phyloP scores from a whole-genome alignment of 2,113 vertebrate genomes.

The Spermophilus dauricus region DNA sequence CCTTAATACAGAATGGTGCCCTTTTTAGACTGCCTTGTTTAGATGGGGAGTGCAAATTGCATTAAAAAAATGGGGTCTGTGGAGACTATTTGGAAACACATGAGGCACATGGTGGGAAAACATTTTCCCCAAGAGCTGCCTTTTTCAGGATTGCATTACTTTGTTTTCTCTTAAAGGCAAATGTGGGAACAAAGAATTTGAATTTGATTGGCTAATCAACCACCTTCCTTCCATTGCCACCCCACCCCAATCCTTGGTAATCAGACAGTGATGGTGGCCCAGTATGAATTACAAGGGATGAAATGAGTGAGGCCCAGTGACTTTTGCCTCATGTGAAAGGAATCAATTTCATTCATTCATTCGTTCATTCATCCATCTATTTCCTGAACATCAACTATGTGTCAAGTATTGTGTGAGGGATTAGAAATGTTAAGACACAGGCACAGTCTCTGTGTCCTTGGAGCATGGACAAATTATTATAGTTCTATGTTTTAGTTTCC shows the following conservation, averaged over 20 bases:
- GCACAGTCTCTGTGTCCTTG: background rate
- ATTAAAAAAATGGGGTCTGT: slow-evolving; percentile 62
- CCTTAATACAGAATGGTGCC: slow-evolving; percentile 69
- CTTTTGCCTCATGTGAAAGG: background rate
- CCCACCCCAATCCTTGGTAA: slow-evolving; percentile 9
- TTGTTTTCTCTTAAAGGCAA: slow-evolving; percentile 67
- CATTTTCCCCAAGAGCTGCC: slow-evolving; percentile 55
- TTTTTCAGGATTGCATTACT: slow-evolving; percentile 66
- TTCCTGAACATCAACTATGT: slow-evolving; percentile 35
- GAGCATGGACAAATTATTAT: background rate
- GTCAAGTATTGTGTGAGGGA: background rate
- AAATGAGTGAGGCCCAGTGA: background rate
- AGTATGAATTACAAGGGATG: background rate
- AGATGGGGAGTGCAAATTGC: slow-evolving; percentile 71
- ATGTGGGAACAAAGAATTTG: slow-evolving; percentile 55
- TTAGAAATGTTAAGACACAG: background rate
- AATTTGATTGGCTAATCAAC: slow-evolving; percentile 59
- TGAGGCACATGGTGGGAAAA: slow-evolving; percentile 70
- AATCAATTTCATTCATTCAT: background rate
- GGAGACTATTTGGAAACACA: slow-evolving; percentile 71
- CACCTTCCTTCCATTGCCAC: background rate
- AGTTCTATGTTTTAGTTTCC: background rate
- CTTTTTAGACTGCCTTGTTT: slow-evolving; percentile 82
- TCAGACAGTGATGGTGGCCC: slow-evolving; percentile 18
- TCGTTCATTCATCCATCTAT: background rate